Base-by-base conservation (phyloP, 2,888 invertebrate species). In the Minunthozetes semirufus region DNA sequence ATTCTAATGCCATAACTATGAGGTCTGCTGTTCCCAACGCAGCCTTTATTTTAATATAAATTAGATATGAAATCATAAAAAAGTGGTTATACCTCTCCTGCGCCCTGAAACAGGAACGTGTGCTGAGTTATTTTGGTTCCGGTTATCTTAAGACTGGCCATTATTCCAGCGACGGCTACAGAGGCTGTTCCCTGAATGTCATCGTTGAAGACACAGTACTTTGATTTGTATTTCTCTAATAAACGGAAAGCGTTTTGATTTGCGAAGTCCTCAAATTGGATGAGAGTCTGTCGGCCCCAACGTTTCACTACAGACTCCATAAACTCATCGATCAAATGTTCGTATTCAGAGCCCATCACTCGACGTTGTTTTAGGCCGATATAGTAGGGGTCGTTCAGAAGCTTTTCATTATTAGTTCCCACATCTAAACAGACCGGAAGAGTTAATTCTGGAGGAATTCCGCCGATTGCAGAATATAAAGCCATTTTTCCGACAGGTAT, bases 401-500 rank as follows among this genome's bases (percentile, higher is more conserved):
- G 87, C 17, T 89, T 89, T 86, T 92, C 88, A 63, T 88, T 94
- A 84, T 96, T 93, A 0, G 95, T 96, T 76, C 96, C 96, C 72
- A 94, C 95, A 82, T 98, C 96, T 56, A 99, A 85, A 0, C 93
- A 91, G 80, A 99, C 89, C 50, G 99, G 99, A 78, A 99, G 86
- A 82, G 94, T 94, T 84, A 96, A 92, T 79, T 91, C 89, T 0
- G 99, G 99, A 82, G 94, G 93, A 80, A 99, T 93, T 76, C 96
- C 97, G 29, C 94, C 98, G 76, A 99, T 86, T 0, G 97, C 98
- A 5, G 98, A 97, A 86, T 99, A 99, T 11, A 99, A 86, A 4
- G 97, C 88, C 79, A 99, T 85, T 85, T 99, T 99, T 78, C 99
- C 99, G 59, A 97, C 90, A 0, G 99, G 98, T 81, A 99, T 99